phyloP scores from a whole-genome alignment of 2,888 invertebrate species.

The Mesorhabditis sp. region DNA sequence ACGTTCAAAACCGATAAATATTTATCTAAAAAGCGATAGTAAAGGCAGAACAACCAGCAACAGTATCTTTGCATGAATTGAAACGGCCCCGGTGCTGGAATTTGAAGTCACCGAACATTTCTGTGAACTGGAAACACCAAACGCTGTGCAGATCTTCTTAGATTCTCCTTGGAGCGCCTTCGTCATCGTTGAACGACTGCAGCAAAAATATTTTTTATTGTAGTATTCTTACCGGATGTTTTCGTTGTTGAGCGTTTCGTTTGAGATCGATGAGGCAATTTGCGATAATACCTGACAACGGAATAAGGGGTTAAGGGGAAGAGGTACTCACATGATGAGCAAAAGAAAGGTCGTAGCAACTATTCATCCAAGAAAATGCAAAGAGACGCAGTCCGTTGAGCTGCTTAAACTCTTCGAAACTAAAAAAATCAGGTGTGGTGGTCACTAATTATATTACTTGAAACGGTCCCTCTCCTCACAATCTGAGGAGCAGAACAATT shows the following conservation, averaged over 20 bases:
- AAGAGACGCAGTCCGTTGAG: constrained; percentile 19
- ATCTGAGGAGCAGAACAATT: constrained; percentile 7
- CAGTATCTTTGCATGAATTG: neutral
- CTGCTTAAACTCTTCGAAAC: constrained; percentile 6
- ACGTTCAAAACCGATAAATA: too few relatives aligned
- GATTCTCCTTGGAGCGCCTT: constrained; percentile 3
- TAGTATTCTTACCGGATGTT: neutral
- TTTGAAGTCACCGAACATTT: neutral
- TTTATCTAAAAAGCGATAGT: too few relatives aligned
- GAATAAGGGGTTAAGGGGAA: neutral
- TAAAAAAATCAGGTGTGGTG: neutral
- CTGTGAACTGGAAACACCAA: neutral
- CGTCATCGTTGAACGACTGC: too few relatives aligned
- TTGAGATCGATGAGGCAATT: neutral
- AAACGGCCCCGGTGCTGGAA: neutral
- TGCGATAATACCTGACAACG: neutral
- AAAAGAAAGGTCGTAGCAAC: constrained; percentile 48
- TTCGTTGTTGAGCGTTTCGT: neutral
- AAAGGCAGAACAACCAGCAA: neutral
- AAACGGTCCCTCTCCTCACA: constrained; percentile 4
- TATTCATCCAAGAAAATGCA: constrained; percentile 41
- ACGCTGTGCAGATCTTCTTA: neutral
- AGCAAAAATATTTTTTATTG: too few relatives aligned
- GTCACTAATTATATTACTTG: neutral
- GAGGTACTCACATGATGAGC: constrained; percentile 21